phyloP scores from a whole-genome alignment of 1,140 invertebrate genomes.

The Meteorus sp. region DNA sequence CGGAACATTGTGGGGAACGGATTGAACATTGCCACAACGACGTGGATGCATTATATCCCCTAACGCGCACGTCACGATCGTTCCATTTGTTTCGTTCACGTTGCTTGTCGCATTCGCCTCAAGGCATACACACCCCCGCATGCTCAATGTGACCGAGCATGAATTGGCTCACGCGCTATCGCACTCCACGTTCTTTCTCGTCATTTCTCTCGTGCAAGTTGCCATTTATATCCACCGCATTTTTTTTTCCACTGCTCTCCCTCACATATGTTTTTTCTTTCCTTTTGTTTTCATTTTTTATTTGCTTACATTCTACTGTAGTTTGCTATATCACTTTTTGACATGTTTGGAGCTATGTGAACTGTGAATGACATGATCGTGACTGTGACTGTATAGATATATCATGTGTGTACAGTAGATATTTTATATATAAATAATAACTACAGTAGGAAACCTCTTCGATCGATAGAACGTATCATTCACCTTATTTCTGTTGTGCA shows the following conservation, averaged over 20 bases:
- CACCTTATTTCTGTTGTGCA: too few relatives aligned
- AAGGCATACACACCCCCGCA: slow-evolving; percentile 8
- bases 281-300: neutral
- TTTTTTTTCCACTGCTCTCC: too few relatives aligned
- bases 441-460: too few relatives aligned
- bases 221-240: neutral
- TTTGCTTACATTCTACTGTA: too few relatives aligned
- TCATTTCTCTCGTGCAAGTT: too few relatives aligned
- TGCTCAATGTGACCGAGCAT: neutral
- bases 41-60: slow-evolving; percentile 15
- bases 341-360: too few relatives aligned
- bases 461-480: too few relatives aligned
- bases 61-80: slow-evolving; percentile 1
- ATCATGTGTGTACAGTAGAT: too few relatives aligned
- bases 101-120: slow-evolving; percentile 8
- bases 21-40: neutral
- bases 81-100: slow-evolving; percentile 13
- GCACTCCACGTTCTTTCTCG: neutral
- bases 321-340: too few relatives aligned
- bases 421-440: too few relatives aligned
- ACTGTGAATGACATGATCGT: neutral
- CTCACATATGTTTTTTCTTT: neutral
- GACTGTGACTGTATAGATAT: neutral
- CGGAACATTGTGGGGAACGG: neutral
- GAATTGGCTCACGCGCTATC: neutral